phyloP scores from a whole-genome alignment of 2,888 invertebrate species.

The Choreutis nemorana region DNA sequence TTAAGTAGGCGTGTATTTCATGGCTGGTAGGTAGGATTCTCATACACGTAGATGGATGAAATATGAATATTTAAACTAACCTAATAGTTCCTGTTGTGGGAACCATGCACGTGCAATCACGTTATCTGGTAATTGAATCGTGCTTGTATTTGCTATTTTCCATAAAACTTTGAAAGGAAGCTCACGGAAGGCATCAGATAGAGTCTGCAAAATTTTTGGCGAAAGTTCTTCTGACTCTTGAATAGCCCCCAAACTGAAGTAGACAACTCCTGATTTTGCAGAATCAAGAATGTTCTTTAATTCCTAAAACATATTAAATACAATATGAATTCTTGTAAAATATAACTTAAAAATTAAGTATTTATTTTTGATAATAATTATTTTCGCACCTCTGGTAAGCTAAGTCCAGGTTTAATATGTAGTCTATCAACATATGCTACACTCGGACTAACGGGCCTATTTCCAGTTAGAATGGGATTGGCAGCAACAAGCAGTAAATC shows the following conservation, averaged over 20 bases:
- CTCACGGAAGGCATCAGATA: constrained; percentile 51
- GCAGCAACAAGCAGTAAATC: constrained; percentile 46
- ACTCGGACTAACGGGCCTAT: constrained; percentile 43
- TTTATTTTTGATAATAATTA: no score
- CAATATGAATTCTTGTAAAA: neutral
- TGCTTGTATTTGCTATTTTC: constrained; percentile 54
- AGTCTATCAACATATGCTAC: constrained; percentile 42
- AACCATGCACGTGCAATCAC: constrained; percentile 56
- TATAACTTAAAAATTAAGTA: no score
- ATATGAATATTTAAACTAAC: constrained; percentile 22
- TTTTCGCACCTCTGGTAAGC: constrained; percentile 31
- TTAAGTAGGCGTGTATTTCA: neutral
- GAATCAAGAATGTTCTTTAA: constrained; percentile 36
- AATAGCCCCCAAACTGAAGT: constrained; percentile 59
- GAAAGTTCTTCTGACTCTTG: constrained; percentile 51
- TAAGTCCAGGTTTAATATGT: constrained; percentile 39
- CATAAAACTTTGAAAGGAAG: constrained; percentile 57
- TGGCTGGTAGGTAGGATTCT: neutral
- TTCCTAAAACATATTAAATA: constrained; percentile 25
- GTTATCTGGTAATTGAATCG: constrained; percentile 44
- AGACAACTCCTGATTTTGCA: constrained; percentile 47
- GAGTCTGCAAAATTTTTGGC: constrained; percentile 30
- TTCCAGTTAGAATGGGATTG: constrained; percentile 41
- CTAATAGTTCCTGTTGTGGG: constrained; percentile 64
- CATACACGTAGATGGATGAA: neutral